Percentiles rank a stretch among this genome's conserved stretches.
phyloP scores from a whole-genome alignment of 2,797 vertebrate species.

The Hydrocynus forskahlii region DNA sequence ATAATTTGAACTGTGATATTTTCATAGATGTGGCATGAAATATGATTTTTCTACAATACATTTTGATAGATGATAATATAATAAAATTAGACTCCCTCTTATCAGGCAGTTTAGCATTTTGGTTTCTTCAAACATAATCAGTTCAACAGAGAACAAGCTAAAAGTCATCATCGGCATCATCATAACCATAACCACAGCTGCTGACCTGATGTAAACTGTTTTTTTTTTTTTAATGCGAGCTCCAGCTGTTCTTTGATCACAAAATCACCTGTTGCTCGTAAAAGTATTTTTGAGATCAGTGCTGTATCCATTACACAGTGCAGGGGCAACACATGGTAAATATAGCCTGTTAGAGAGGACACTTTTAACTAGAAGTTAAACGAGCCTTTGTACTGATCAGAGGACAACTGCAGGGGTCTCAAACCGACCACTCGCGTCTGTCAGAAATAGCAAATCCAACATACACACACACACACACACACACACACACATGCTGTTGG shows the following conservation, averaged over 20 bases:
- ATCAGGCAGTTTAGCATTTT: neutral
- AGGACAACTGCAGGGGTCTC: conserved; percentile 22
- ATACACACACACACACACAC: conserved; percentile 3
- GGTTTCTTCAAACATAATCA: neutral
- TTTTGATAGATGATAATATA: no score
- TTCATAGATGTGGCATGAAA: conserved; percentile 22
- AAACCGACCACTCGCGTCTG: neutral
- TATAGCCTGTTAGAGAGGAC: conserved; percentile 31
- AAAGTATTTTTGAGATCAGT: conserved; percentile 51
- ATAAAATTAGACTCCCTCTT: neutral
- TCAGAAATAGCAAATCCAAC: neutral
- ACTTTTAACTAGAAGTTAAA: conserved; percentile 42
- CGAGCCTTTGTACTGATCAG: conserved; percentile 33
- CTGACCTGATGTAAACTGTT: conserved; percentile 39
- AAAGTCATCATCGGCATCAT: conserved; percentile 39
- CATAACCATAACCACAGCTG: conserved; percentile 36
- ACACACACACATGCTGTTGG: neutral
- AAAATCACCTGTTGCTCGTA: conserved; percentile 58
- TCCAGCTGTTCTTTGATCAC: conserved; percentile 53
- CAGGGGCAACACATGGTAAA: conserved; percentile 30
- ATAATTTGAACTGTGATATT: conserved; percentile 43
- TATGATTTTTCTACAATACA: neutral
- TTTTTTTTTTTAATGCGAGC: conserved; percentile 23
- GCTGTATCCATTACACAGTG: conserved; percentile 47
- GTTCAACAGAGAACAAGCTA: conserved; percentile 28